phyloP scores from a whole-genome alignment of 2,888 invertebrate species.

The Cheiracanthium punctorium region DNA sequence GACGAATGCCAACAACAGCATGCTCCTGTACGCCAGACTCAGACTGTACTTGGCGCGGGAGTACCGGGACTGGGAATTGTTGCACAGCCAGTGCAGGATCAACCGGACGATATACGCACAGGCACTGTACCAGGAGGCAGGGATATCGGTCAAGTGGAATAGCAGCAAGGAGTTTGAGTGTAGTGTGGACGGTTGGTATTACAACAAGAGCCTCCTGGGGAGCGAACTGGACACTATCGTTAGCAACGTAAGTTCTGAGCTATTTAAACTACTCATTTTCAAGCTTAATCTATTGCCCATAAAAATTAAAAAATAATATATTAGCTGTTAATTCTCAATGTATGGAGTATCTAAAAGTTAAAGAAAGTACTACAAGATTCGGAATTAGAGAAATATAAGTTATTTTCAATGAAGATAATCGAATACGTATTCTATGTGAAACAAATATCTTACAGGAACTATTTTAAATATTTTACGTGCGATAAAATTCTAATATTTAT shows the following conservation, averaged over 20 bases:
- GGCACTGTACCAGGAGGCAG: conserved; percentile 45
- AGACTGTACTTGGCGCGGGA: conserved; percentile 51
- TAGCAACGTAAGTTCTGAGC: conserved; percentile 53
- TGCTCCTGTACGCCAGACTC: conserved; percentile 22
- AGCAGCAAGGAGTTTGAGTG: conserved; percentile 18
- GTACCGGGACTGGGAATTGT: conserved; percentile 53
- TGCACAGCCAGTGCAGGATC: conserved; percentile 56
- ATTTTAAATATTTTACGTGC: no score
- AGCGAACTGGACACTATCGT: conserved; percentile 63
- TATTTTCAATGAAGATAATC: no score
- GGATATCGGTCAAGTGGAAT: conserved; percentile 36
- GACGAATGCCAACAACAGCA: conserved; percentile 74
- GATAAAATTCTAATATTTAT: no score
- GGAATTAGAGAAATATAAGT: no score
- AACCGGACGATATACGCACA: conserved; percentile 52
- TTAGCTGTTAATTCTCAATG: no score
- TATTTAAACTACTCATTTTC: no score
- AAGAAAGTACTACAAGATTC: no score
- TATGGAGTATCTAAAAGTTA: no score
- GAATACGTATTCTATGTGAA: no score
- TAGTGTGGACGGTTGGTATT: conserved; percentile 62
- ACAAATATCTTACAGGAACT: no score
- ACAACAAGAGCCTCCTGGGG: conserved; percentile 54
- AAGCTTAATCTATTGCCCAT: no score
- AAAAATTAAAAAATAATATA: no score